A percentile compares a stretch with the other conserved stretches of the same genome.
These are phyloP conservation scores for Corvus cornix DNA, from an alignment of 2,113 vertebrate genomes.

Conservation along the genomic window DNA sequence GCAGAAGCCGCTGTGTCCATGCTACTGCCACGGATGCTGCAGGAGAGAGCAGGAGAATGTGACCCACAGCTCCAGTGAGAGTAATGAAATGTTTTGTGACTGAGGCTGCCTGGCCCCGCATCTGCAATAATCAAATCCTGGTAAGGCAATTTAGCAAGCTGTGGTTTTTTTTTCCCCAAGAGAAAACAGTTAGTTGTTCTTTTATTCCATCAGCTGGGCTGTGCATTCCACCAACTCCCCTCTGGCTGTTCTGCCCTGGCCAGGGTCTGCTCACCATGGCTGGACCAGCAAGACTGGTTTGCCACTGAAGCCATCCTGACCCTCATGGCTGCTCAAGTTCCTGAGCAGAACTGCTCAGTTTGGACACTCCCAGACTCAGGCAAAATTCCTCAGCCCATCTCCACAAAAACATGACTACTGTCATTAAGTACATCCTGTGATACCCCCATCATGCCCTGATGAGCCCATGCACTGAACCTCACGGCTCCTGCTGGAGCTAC, in stretches of 20 bases:
- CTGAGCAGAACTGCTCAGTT: not conserved
- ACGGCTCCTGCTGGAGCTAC: not conserved
- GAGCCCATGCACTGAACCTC: not conserved
- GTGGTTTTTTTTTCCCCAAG: not conserved
- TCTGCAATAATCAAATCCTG: not conserved
- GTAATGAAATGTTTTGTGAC: not conserved
- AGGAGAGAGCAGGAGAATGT: not conserved
- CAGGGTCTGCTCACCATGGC: not conserved
- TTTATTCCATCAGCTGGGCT: not conserved
- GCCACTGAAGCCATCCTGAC: not conserved
- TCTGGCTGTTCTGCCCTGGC: not conserved
- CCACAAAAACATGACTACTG: not conserved
- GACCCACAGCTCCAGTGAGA: not conserved
- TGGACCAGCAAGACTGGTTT: not conserved
- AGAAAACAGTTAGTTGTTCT: not conserved
- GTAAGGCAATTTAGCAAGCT: not conserved
- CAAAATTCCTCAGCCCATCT: not conserved
- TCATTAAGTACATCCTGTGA: not conserved
- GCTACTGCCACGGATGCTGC: accelerated
- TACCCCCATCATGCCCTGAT: not conserved
- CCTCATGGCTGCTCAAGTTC: accelerated
- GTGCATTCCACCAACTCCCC: not conserved
- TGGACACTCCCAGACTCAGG: not conserved
- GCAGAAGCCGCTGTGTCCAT: accelerated
- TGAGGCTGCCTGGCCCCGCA: not conserved